These are phyloP conservation scores for Drosophila obscura DNA, from an alignment of 1,140 invertebrate genomes.

Conservation along the genomic window DNA sequence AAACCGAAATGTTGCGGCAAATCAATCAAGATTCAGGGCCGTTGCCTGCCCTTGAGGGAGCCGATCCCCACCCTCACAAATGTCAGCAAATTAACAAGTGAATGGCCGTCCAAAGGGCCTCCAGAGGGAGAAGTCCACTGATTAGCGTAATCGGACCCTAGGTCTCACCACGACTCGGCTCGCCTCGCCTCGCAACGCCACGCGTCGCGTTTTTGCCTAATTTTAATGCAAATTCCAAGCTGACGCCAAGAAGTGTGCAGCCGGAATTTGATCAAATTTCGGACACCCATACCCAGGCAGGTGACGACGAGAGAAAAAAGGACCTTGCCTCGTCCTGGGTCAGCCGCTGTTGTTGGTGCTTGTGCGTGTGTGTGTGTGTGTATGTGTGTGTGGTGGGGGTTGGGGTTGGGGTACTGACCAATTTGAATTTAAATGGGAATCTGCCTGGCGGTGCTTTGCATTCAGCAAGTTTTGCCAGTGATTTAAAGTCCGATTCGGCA, in stretches of 20 bases:
- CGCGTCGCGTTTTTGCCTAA: conserved; percentile 15
- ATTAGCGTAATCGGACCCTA: conserved; percentile 61
- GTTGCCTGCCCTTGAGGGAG: not conserved
- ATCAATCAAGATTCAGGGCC: conserved; percentile 53
- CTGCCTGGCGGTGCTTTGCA: not conserved
- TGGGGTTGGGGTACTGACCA: not conserved
- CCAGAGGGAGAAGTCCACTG: conserved; percentile 10
- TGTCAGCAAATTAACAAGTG: conserved; percentile 43
- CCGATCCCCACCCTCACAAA: conserved; percentile 5
- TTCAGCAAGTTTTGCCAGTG: not conserved
- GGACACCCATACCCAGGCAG: not conserved
- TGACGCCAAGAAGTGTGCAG: conserved; percentile 35
- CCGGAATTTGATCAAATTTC: conserved; percentile 56
- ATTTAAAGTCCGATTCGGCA: no score
- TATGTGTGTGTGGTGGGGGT: not conserved
- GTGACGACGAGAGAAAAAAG: conserved; percentile 8
- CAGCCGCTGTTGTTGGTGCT: not conserved
- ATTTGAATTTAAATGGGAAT: conserved; percentile 47
- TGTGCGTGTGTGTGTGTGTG: not conserved
- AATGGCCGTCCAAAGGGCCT: not conserved
- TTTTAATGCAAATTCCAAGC: conserved; percentile 69
- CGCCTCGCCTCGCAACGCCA: no score
- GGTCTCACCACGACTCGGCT: not conserved
- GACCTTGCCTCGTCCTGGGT: not conserved
- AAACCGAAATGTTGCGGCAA: conserved; percentile 54